phyloP scores from a whole-genome alignment of 2,113 vertebrate species.

The Syrrhaptes paradoxus region DNA sequence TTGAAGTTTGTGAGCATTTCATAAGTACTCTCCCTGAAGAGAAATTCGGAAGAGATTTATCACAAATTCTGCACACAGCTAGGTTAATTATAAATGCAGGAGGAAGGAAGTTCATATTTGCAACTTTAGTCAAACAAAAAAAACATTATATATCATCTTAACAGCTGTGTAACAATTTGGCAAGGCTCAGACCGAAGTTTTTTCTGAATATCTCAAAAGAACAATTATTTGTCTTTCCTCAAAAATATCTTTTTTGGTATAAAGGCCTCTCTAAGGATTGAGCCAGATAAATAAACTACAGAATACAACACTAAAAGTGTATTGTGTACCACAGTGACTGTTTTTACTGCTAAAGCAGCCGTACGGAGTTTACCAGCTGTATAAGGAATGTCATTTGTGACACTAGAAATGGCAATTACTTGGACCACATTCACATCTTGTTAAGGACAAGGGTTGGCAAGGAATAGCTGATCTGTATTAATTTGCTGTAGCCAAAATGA shows the following conservation, averaged over 20 bases:
- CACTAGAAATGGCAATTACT: conserved; percentile 34
- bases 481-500: background rate
- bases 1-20: background rate
- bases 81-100: conserved; percentile 30
- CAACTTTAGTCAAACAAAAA: conserved; percentile 38
- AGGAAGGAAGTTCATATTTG: conserved; percentile 66
- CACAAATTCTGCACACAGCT: background rate
- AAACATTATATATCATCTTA: conserved; percentile 58
- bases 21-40: background rate
- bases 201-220: conserved; percentile 47
- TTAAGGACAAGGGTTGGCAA: background rate
- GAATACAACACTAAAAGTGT: background rate
- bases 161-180: conserved; percentile 65
- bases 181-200: conserved; percentile 27
- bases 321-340: background rate
- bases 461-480: background rate
- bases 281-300: conserved; percentile 37
- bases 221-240: conserved; percentile 65
- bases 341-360: conserved; percentile 28
- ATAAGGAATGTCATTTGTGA: conserved; percentile 6
- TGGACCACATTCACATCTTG: background rate
- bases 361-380: background rate
- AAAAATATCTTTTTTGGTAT: conserved; percentile 46
- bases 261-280: background rate
- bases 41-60: background rate